Conservation (phyloP, 2,797 vertebrate genomes). For the Notolabrus celidotus region DNA sequence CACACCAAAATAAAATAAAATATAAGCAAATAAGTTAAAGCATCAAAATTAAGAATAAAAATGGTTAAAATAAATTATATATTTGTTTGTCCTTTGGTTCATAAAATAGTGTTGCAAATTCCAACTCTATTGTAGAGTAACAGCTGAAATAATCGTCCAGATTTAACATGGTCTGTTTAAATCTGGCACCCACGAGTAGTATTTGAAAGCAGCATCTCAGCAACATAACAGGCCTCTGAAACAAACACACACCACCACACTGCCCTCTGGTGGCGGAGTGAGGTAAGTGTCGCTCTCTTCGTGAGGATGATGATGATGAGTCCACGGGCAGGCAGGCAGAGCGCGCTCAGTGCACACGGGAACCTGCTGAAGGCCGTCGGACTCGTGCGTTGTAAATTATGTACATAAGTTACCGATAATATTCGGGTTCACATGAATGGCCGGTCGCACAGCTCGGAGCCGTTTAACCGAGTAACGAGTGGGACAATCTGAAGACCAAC, state of each 20-base stretch:
- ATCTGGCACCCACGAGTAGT: background rate
- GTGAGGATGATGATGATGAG: constrained; percentile 45
- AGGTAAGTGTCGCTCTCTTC: constrained; percentile 6
- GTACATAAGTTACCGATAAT: constrained; percentile 63
- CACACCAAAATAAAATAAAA: too few relatives aligned
- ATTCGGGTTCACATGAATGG: constrained; percentile 56
- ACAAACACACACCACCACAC: background rate
- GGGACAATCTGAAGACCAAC: constrained; percentile 26
- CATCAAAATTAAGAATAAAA: too few relatives aligned
- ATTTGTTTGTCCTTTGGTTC: too few relatives aligned
- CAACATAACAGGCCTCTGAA: background rate
- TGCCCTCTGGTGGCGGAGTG: constrained; percentile 60
- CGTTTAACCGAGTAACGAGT: constrained; percentile 46
- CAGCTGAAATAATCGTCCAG: background rate
- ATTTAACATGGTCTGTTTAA: background rate
- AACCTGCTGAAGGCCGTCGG: constrained; percentile 65
- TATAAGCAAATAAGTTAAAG: too few relatives aligned
- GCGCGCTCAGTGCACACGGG: constrained; percentile 57
- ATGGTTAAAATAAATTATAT: too few relatives aligned
- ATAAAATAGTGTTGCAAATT: too few relatives aligned
- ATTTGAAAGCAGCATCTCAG: constrained; percentile 52
- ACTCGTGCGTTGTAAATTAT: constrained; percentile 68
- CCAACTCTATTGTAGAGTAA: background rate
- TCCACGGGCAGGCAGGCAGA: constrained; percentile 56
- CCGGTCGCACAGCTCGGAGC: constrained; percentile 35